Conservation (phyloP, 1,140 invertebrate genomes). For the Zaprionus capensis region DNA sequence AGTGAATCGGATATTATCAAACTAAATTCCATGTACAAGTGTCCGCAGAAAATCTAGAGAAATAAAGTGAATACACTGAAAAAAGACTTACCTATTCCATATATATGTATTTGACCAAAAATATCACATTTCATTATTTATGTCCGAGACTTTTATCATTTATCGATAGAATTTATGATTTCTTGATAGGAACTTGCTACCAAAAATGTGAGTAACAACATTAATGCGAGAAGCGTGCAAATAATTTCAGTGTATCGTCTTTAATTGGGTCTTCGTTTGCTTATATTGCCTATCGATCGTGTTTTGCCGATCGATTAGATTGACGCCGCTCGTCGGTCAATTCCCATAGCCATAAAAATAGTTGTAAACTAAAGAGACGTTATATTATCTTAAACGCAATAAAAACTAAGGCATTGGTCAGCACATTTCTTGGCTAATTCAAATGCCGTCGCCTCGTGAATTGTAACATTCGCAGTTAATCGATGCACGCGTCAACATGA, state of each 20-base stretch:
- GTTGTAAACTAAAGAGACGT: background rate
- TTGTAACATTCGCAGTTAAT: conserved; percentile 13
- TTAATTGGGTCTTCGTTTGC: background rate
- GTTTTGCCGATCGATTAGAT: background rate
- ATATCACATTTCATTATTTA: background rate
- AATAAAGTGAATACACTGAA: background rate
- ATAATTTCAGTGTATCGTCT: background rate
- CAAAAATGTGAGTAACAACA: background rate
- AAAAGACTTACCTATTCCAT: background rate
- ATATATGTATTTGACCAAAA: background rate
- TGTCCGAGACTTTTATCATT: no score
- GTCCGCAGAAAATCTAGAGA: conserved; percentile 40
- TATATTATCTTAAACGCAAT: background rate
- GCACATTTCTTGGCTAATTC: background rate
- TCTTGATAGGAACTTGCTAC: background rate
- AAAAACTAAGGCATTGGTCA: background rate
- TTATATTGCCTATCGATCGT: background rate
- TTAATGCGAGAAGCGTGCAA: background rate
- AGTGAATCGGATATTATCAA: conserved; percentile 88
- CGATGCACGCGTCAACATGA: conserved; percentile 7
- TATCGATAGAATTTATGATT: background rate
- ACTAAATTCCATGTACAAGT: conserved; percentile 87
- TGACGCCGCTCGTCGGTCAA: background rate
- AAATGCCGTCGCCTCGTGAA: background rate
- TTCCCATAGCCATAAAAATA: background rate